Evolutionary conservation across 1,140 invertebrate genomes (phyloP), one percentile per base, ranked within the genome.

Genomic region (Akabosia matsudoensis): DNA sequence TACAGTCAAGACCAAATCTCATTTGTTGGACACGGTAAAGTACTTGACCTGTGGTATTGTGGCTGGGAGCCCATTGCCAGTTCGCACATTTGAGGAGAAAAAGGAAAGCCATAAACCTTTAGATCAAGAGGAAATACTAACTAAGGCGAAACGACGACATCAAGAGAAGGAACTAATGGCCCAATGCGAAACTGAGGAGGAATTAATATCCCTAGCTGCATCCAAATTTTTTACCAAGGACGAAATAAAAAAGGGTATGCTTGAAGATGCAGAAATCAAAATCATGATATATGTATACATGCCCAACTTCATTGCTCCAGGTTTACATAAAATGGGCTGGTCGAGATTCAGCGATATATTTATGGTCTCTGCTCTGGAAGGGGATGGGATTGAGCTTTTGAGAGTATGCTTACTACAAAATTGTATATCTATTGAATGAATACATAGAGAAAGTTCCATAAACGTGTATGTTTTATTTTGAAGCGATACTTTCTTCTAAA

Each of bases 291-390:
- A 45, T 45, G 37, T 45, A 45, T 45, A 18, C 37, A 45, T 45
- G 18, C 18, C 24, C 13, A 16, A 13, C n/a, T 56, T 56, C 22
- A 37, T 37, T 72, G n/a, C 10, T 64, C n/a, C 4, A 70, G 80
- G 79, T 28, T 70, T 82, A 10, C 78, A 83, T 37, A 78, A 86
- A 45, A 84, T 83, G 28, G 89, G 90, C 2, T 95, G 92, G 90
- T 89, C 90, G 56, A 83, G 91, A 78, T 97, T 97, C 82, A 86
- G 88, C 16, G 89, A 93, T 82, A 90, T 97, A 26, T 98, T 98
- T 83, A 91, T 97, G 87, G 87, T 97, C 13, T 97, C 95, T 26
- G 92, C 95, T 0, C 83, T 95, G 34, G 89, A 89, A 70, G 89
- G 90, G 61, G 89, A 90, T 85, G 94, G 94, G n/a, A 83, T 95